These are phyloP conservation scores for Polypedilum vanderplanki DNA, from an alignment of 1,140 invertebrate genomes.

Conservation along the genomic window DNA sequence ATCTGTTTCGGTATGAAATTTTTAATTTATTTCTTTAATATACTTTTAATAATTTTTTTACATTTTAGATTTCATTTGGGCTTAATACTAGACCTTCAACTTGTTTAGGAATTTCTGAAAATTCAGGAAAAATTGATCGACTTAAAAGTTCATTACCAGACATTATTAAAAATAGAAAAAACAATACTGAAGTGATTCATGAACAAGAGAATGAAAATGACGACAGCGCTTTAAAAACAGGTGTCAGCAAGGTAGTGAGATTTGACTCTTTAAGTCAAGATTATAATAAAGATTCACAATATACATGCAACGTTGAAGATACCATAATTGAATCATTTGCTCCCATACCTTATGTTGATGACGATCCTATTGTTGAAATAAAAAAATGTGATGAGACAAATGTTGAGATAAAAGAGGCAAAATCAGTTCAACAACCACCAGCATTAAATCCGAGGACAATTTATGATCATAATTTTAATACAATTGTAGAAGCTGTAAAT, in stretches of 20 bases:
- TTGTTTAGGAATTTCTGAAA: constrained; percentile 49
- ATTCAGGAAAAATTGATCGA: constrained; percentile 31
- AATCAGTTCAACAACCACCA: neutral
- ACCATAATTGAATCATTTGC: constrained; percentile 43
- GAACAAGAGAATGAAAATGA: constrained; percentile 36
- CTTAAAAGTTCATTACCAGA: constrained; percentile 31
- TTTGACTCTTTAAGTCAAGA: constrained; percentile 41
- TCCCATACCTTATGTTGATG: constrained; percentile 42
- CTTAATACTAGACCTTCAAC: constrained; percentile 58
- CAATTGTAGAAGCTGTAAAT: constrained; percentile 40
- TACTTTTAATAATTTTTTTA: neutral
- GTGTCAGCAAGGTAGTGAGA: constrained; percentile 42
- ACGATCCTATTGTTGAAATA: constrained; percentile 35
- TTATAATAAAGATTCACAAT: constrained; percentile 37
- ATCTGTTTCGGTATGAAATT: constrained; percentile 50
- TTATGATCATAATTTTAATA: constrained; percentile 33
- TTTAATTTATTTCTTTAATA: neutral
- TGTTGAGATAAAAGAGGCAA: neutral
- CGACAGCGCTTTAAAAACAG: constrained; percentile 37
- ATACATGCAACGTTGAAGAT: constrained; percentile 43
- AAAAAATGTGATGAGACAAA: neutral
- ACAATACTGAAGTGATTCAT: constrained; percentile 35
- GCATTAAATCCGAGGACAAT: neutral
- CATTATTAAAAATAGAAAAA: neutral
- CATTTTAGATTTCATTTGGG: constrained; percentile 62